Evolutionary conservation across 2,113 vertebrate species (phyloP).

Genomic region (Cyprinodon brontotheroides): DNA sequence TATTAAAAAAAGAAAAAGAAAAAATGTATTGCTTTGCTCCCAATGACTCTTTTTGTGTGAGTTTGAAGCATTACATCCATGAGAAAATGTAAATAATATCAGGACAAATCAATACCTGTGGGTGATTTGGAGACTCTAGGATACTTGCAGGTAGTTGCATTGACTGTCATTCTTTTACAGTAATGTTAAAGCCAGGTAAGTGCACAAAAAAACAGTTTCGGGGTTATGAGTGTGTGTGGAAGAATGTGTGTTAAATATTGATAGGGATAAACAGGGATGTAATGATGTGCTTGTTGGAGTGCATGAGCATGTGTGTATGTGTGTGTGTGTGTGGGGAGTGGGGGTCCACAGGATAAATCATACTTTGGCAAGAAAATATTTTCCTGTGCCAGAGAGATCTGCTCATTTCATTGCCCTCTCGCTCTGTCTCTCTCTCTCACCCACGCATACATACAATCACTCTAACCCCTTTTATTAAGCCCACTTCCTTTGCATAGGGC

Average conservation of each 20-base stretch:
- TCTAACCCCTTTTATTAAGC: constrained; percentile 69
- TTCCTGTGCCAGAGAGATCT: constrained; percentile 74
- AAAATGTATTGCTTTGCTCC: neutral
- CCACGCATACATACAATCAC: constrained; percentile 39
- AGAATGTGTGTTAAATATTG: neutral
- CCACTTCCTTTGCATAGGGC: constrained; percentile 82
- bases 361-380: constrained; percentile 64
- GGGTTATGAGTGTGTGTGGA: constrained; percentile 17
- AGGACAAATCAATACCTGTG: constrained; percentile 15
- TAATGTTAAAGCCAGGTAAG: constrained; percentile 53
- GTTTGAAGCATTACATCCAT: neutral
- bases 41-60: neutral
- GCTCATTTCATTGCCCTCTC: constrained; percentile 75
- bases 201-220: constrained; percentile 40
- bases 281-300: constrained; percentile 23
- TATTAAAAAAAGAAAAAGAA: neutral
- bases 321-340: constrained; percentile 28
- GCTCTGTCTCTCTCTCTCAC: constrained; percentile 11
- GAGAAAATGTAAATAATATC: neutral
- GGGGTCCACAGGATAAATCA: constrained; percentile 34
- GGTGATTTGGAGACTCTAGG: constrained; percentile 5
- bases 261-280: constrained; percentile 6
- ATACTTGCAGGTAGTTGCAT: constrained; percentile 24
- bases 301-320: constrained; percentile 28
- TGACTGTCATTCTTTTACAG: constrained; percentile 39